Evolutionary conservation across 2,797 vertebrate species (phyloP).

Genomic region (Crocodylus rhombifer): DNA sequence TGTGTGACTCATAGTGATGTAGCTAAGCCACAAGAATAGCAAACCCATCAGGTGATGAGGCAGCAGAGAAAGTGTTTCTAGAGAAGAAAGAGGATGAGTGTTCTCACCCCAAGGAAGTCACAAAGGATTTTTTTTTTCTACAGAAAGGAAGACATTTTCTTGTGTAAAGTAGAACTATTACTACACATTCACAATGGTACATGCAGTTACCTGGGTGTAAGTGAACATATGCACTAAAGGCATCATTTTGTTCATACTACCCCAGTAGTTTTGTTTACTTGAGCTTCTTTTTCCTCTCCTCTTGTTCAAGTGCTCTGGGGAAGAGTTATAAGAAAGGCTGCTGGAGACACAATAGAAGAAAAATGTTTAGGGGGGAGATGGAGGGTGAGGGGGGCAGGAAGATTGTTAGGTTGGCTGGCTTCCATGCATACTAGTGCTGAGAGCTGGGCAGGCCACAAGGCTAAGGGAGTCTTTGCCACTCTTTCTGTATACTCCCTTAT

Average conservation of each 20-base stretch:
- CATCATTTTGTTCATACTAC: background rate
- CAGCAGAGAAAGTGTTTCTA: background rate
- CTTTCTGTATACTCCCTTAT: background rate
- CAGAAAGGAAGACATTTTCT: background rate
- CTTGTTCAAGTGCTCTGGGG: constrained; percentile 4
- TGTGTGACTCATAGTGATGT: background rate
- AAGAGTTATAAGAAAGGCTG: background rate
- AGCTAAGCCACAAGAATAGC: background rate
- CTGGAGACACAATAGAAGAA: background rate
- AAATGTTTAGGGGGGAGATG: background rate
- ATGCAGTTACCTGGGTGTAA: background rate
- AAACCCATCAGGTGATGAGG: background rate
- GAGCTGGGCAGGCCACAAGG: background rate
- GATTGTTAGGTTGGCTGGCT: background rate
- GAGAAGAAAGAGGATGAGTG: background rate
- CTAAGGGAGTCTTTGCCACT: background rate
- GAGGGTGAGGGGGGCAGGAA: background rate
- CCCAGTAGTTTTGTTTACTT: constrained; percentile 20
- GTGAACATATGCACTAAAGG: background rate
- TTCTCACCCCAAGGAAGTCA: background rate
- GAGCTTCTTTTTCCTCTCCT: background rate
- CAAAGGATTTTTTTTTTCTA: background rate
- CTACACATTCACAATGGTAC: fast-evolving
- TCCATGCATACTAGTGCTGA: constrained; percentile 10
- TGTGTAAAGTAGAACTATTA: background rate